A percentile compares a stretch with the other conserved stretches of the same genome.
phyloP scores from a whole-genome alignment of 1,140 invertebrate genomes.

The Rhynchophorus ferrugineus region DNA sequence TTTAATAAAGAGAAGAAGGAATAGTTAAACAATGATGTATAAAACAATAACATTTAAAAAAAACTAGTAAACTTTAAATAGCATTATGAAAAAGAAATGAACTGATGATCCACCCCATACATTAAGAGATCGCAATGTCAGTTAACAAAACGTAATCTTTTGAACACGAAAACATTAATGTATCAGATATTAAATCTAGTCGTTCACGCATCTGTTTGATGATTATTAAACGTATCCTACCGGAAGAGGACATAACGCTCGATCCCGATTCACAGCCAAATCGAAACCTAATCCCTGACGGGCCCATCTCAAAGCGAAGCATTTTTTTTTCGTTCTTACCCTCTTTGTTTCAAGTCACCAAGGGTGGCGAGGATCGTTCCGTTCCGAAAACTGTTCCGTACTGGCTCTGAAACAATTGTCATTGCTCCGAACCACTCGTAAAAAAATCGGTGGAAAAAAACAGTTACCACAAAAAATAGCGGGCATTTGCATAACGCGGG shows the following conservation, averaged over 20 bases:
- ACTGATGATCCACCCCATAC: too few species aligned
- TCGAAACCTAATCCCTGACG: conserved; percentile 14
- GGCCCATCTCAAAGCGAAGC: conserved; percentile 15
- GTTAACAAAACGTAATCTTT: too few species aligned
- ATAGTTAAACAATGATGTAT: too few species aligned
- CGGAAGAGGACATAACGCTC: neutral
- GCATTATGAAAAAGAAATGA: too few species aligned
- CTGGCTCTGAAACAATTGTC: conserved; percentile 21
- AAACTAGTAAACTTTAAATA: too few species aligned
- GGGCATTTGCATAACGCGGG: conserved; percentile 12
- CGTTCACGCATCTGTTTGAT: neutral
- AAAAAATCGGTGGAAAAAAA: conserved; percentile 15
- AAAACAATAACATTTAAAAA: too few species aligned
- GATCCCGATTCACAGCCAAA: conserved; percentile 8
- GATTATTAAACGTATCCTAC: neutral
- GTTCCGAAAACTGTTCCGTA: conserved; percentile 16
- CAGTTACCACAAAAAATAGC: conserved; percentile 6
- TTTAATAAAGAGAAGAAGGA: too few species aligned
- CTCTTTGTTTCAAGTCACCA: conserved; percentile 16
- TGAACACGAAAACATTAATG: too few species aligned
- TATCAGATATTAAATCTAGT: too few species aligned
- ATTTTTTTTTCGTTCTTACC: conserved; percentile 9
- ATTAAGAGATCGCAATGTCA: too few species aligned
- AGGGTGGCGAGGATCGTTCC: conserved; percentile 15
- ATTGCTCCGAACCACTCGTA: conserved; percentile 12